Percentiles rank a stretch among this genome's conserved stretches.
Evolutionary conservation across 2,113 vertebrate species (phyloP).

Genomic region (Charina bottae): DNA sequence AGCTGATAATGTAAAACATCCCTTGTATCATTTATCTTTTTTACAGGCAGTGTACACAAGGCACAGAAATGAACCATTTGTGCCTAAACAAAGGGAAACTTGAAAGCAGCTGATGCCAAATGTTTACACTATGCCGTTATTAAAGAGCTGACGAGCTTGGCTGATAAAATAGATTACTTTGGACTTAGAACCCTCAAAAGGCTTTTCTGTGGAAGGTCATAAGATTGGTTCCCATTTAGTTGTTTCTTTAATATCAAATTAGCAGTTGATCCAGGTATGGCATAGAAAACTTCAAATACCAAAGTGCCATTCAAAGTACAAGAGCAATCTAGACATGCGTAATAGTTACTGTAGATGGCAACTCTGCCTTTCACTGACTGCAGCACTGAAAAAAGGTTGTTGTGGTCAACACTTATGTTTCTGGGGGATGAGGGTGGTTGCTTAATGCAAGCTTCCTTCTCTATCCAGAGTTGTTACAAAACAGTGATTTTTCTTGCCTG

Average conservation of each 20-base stretch:
- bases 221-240: background rate
- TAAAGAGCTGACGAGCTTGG: slow-evolving; percentile 60
- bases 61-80: slow-evolving; percentile 74
- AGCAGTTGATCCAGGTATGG: background rate
- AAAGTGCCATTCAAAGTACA: background rate
- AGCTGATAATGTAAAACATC: slow-evolving; percentile 72
- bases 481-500: background rate
- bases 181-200: slow-evolving; percentile 17
- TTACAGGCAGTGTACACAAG: slow-evolving; percentile 71
- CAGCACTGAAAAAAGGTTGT: no score
- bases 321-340: background rate
- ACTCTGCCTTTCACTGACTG: background rate
- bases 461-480: background rate
- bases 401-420: background rate
- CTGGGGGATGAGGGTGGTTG: background rate
- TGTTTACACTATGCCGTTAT: slow-evolving; percentile 71
- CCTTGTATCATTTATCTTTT: slow-evolving; percentile 71
- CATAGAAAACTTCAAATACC: background rate
- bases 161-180: slow-evolving; percentile 69
- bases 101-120: slow-evolving; percentile 67
- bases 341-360: background rate
- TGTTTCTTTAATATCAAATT: background rate
- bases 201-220: background rate
- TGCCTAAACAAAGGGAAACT: slow-evolving; percentile 72
- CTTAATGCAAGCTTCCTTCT: background rate